Evolutionary conservation across 1,140 invertebrate species (phyloP), one percentile per base, ranked within the genome.

Genomic region (Diachasmimorpha longicaudata): DNA sequence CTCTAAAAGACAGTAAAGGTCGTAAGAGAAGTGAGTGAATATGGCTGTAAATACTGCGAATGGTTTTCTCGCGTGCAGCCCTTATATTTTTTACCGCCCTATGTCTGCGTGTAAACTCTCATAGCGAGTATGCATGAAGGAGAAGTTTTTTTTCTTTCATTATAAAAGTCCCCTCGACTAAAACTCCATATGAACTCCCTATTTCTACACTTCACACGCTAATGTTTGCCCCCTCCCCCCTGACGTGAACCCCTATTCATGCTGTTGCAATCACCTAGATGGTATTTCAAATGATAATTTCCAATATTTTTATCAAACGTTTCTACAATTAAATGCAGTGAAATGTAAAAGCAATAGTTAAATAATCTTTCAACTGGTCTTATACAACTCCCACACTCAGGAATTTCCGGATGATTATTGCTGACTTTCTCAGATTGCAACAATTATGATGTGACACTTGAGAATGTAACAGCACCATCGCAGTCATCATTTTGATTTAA

Each of bases 61-160:
- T 73, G 71, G 71, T 63, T 73, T 73, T 31, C 42, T 36, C 46
- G 70, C 71, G 71, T 63, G 71, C 5, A 36, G 55, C 39, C 23
- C 72, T 36, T 16, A 13, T 4, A 52, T 52, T 52, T 52, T 52
- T 42, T 42, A 42, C 39, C 68, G 36, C 71, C 31, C 63, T 46
- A 44, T 44, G 16, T 39, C 23, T 66, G 31, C 48, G 36, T 23
- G 70, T n/a, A 46, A 48, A 16, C n/a, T 31, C 19, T 37, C 8
- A 8, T 21, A 73, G 42, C 21, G 37, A 73, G 48, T 42, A 42
- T 73, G 55, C 31, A 73, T 36, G 9, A 66, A 37, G 71, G 42
- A 55, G 14, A 23, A 23, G 25, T 70, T 42, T 70, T 55, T 71
- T 46, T 71, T 36, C 58, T n/a, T 48, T 11, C 67, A 19, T 13